Conservation (phyloP, 2,797 vertebrate species). For the Rhinichthys osculus region DNA sequence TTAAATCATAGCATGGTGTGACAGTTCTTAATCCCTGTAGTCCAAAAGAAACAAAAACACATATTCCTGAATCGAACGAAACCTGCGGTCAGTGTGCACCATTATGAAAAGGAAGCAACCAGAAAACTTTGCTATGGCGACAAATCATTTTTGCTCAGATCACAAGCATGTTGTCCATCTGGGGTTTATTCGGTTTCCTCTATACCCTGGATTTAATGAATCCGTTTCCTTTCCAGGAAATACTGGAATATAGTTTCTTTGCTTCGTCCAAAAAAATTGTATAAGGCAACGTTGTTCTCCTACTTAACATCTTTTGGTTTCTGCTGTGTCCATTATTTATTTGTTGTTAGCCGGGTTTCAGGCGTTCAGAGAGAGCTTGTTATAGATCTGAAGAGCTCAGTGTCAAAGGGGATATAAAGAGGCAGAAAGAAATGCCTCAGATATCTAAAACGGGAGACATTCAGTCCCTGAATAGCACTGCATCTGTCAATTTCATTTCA, state of each 20-base stretch:
- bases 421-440: not conserved
- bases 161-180: not conserved
- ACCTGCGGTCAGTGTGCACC: not conserved
- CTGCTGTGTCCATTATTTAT: not conserved
- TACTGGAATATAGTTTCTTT: constrained; percentile 12
- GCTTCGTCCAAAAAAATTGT: not conserved
- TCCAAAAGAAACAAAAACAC: not conserved
- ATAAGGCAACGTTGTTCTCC: too few relatives aligned
- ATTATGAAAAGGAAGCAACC: constrained; percentile 40
- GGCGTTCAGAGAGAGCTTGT: constrained; percentile 16
- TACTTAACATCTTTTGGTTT: too few relatives aligned
- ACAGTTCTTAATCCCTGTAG: not conserved
- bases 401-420: not conserved
- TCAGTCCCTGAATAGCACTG: constrained; percentile 9
- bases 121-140: constrained; percentile 45
- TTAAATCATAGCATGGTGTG: constrained; percentile 12
- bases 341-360: not conserved
- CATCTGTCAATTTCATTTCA: constrained; percentile 10
- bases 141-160: constrained; percentile 41
- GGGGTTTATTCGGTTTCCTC: constrained; percentile 47
- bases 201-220: constrained; percentile 20
- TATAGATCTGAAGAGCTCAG: not conserved
- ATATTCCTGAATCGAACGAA: not conserved
- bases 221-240: constrained; percentile 46
- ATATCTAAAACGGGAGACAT: constrained; percentile 8